Evolutionary conservation across 2,888 invertebrate species (phyloP), one percentile per base, ranked within the genome.

Genomic region (Drosophila multiciliata): DNA sequence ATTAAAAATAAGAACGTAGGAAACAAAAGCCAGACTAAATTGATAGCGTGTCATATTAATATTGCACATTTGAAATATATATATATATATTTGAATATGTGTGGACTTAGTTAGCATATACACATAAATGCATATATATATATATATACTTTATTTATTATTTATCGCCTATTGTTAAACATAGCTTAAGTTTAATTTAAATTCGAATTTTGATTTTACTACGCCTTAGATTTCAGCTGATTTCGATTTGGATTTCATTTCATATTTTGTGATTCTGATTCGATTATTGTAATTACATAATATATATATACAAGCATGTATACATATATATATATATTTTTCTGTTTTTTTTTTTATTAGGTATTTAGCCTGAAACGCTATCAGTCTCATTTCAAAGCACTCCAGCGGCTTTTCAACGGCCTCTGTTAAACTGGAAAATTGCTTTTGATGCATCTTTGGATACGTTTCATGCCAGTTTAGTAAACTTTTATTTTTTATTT

Each of bases 381-480:
- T 93, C 92, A 92, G 92, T 93, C 92, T 92, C 91, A 89, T 83
- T 82, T 85, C 89, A 88, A 85, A 89, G 90, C 86, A 80, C 85
- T 75, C 75, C 69, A 68, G 49, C 45, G 33, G 65, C 68, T 63
- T 66, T 73, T 70, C 53, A 52, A 53, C 66, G 20, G n/a, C 50
- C 52, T 52, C 73, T 73, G 63, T 69, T 69, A 50, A 54, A 74
- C 72, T 75, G 70, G 66, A 71, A 74, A 76, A 83, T 83, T 83
- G 85, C 86, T 84, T 89, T 91, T 89, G 87, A 87, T 91, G 91
- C 90, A 91, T 92, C 92, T 93, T 92, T 92, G 92, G 92, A 92
- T 91, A 92, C 91, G 91, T 92, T 92, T 92, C 92, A 89, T 82
- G 87, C 76, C 85, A 78, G 68, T 63, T 55, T 74, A 45, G 40